phyloP scores from a whole-genome alignment of 1,140 invertebrate genomes.

The Globodera ellingtonae region DNA sequence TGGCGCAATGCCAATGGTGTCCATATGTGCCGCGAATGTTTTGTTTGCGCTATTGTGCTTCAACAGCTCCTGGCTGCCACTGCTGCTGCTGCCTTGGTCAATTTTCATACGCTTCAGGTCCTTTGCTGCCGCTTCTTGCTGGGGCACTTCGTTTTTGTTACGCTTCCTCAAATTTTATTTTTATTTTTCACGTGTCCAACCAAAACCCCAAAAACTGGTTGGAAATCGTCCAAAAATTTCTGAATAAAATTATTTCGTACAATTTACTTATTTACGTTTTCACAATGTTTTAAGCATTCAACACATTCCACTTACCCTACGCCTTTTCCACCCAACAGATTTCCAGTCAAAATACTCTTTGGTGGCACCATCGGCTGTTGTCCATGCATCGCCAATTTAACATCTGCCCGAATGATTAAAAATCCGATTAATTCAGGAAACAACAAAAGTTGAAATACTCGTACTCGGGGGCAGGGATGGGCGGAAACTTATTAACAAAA shows the following conservation, averaged over 20 bases:
- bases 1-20: not conserved
- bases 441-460: not conserved
- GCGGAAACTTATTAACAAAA: too few relatives aligned
- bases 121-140: constrained; percentile 1
- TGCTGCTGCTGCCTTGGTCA: not conserved
- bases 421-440: not conserved
- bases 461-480: too few relatives aligned
- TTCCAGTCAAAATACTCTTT: not conserved
- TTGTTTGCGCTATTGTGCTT: not conserved
- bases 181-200: not conserved
- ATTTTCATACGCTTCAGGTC: constrained; percentile 13
- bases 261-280: too few relatives aligned
- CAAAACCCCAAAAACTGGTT: not conserved
- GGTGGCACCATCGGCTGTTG: not conserved
- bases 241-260: too few relatives aligned
- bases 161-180: not conserved
- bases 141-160: not conserved
- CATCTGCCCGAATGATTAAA: not conserved
- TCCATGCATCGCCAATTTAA: constrained; percentile 9
- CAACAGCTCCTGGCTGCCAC: not conserved
- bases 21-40: not conserved
- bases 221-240: too few relatives aligned
- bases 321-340: too few relatives aligned
- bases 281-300: too few relatives aligned
- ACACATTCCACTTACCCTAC: too few relatives aligned